Base-by-base conservation (phyloP, 2,113 vertebrate species). In the Aspidoscelis tigris region DNA sequence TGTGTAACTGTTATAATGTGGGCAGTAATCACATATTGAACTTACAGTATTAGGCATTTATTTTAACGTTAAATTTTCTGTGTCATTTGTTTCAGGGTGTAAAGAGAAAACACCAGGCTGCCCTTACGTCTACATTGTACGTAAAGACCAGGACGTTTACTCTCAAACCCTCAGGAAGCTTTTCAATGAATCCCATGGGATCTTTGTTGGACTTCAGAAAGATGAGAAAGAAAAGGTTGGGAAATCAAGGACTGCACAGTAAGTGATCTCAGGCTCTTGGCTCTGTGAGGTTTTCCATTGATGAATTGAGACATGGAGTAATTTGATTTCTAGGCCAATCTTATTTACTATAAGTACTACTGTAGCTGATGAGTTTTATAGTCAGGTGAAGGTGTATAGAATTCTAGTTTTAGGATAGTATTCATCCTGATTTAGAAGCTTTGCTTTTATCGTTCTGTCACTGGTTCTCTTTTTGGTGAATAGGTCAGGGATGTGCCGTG, bases 101-200 rank as follows among this genome's bases (percentile, higher is more conserved):
- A 88, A 55, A 33, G 82, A 93, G 41, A 82, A 4, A 7, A 69
- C 22, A 4, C 82, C 91, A 4, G 84, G 90, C 78, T 92, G 92
- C 44, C 87, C 96, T 0, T 87, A 88, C 50, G 93, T 99, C 77
- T 96, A 97, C 22, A 90, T 98, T 68, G 94, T 99, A 74, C 95
- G 95, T 64, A 98, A 96, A 85, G 98, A 99, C 77, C 94, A 97
- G 76, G 98, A 99, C 91, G 95, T 99, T 64, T 98, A 98, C 91
- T 98, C 98, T 16, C 97, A 98, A 0, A 97, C 98, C 88, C 91
- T 99, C 89, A 96, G 98, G 82, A 99, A 99, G 87, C 98, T 99
- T 86, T 99, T 99, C 93, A 99, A 98, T 20, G 98, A 99, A 93
- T 99, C 98, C 0, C 98, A 99, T 92, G 97, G 97, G 84, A 99